These are phyloP conservation scores for Ylistrum balloti DNA, from an alignment of 1,140 invertebrate species.

Conservation along the genomic window DNA sequence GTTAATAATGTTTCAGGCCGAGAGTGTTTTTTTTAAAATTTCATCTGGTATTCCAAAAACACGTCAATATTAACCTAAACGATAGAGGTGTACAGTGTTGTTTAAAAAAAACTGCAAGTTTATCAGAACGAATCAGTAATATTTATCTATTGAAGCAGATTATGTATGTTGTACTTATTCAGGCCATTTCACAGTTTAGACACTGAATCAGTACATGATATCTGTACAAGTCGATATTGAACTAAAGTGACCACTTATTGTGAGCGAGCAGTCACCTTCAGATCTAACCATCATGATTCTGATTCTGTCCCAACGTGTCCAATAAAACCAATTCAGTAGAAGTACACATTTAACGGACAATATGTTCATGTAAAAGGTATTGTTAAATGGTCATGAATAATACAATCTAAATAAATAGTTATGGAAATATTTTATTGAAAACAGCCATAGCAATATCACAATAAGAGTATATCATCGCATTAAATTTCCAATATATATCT, in stretches of 20 bases:
- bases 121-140: too few species aligned
- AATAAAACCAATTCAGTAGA: background rate
- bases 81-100: too few species aligned
- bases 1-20: too few species aligned
- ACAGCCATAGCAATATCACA: background rate
- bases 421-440: background rate
- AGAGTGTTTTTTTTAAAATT: too few species aligned
- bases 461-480: background rate
- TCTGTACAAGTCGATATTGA: background rate
- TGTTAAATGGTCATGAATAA: background rate
- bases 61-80: too few species aligned
- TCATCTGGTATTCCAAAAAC: too few species aligned
- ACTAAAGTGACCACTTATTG: constrained; percentile 5
- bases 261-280: background rate
- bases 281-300: background rate
- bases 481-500: background rate
- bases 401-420: background rate
- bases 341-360: background rate
- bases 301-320: background rate
- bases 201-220: background rate
- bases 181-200: background rate
- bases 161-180: too few species aligned
- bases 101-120: too few species aligned
- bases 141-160: too few species aligned
- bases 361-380: background rate